phyloP scores from a whole-genome alignment of 2,113 vertebrate species.

The Cervus canadensis region DNA sequence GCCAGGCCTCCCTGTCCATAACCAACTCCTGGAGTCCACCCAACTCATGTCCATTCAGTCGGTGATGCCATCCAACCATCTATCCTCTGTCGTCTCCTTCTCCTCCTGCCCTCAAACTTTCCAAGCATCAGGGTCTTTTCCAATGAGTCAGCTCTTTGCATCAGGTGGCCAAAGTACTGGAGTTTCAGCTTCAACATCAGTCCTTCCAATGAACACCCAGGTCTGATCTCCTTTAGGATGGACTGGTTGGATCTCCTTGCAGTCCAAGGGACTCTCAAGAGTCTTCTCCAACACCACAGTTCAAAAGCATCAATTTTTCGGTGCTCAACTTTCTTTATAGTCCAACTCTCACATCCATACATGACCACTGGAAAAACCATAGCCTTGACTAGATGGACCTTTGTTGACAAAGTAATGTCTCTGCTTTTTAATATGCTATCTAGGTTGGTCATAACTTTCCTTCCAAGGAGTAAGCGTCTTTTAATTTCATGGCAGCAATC shows the following conservation, averaged over 20 bases:
- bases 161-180: neutral
- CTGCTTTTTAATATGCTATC: neutral
- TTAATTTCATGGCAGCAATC: neutral
- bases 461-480: neutral
- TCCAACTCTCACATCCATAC: neutral
- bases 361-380: neutral
- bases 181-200: neutral
- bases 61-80: neutral
- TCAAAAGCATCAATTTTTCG: neutral
- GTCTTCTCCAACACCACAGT: neutral
- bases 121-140: neutral
- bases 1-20: neutral
- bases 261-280: neutral
- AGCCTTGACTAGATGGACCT: neutral
- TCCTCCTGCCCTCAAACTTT: neutral
- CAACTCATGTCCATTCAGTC: neutral
- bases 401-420: neutral
- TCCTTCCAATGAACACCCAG: neutral
- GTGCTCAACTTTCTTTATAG: neutral
- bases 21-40: neutral
- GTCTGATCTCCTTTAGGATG: neutral
- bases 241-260: neutral
- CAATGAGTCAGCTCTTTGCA: rapidly evolving
- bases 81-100: neutral
- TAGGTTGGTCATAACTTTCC: neutral